Evolutionary conservation across 2,797 vertebrate genomes (phyloP), one percentile per base, ranked within the genome.

Genomic region (Nothura maculosa): DNA sequence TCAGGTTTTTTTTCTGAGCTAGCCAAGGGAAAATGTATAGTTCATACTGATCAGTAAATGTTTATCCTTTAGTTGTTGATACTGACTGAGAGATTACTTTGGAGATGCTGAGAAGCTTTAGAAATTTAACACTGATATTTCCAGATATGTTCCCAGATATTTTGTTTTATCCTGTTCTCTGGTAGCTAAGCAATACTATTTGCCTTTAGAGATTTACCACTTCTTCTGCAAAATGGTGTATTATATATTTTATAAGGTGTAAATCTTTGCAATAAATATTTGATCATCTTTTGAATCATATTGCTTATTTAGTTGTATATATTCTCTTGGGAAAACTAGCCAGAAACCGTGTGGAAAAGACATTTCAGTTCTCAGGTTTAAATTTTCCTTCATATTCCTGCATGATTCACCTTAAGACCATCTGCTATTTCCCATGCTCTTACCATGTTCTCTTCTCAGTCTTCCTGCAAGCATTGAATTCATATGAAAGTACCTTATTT

Each of bases 401-500:
- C 10, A 30, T 47, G 20, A 45, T 63, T 81, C 7, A 9, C 79
- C 63, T 73, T 38, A n/a, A 40, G 60, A 30, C 24, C 27, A 34
- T 43, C 69, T 13, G 61, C 79, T 68, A 72, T 70, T 78, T 85
- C 15, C 47, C 8, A 7, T 87, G 7, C n/a, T 75, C 28, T 67
- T 30, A 25, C 28, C 25, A 20, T n/a, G 8, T 57, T 50, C 38
- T 62, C 13, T 50, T 67, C 74, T 76, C 18, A 20, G 2, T 57
- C 22, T 58, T 58, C 21, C 61, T 72, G 19, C 38, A 67, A 55
- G 10, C 42, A 21, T 60, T 70, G 7, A 19, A 0, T 72, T 45
- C 22, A 32, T 24, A n/a, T 25, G 75, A 90, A 82, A 50, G n/a
- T 11, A 55, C 19, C 45, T 70, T 3, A 32, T 45, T 92, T 93